Evolutionary conservation across 2,113 vertebrate species (phyloP).

Genomic region (Oriolus oriolus): DNA sequence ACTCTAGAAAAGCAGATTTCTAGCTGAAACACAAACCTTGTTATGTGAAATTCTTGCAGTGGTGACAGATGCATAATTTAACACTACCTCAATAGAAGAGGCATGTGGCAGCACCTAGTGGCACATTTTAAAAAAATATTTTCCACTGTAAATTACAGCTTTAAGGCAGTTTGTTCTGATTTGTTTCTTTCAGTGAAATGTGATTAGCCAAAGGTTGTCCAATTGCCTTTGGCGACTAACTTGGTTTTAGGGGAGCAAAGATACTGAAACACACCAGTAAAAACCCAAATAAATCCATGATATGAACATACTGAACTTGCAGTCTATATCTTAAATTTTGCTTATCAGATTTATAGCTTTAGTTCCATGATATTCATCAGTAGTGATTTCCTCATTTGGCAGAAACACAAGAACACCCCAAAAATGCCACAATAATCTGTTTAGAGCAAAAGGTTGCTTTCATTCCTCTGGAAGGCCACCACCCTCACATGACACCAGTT

Average conservation of each 20-base stretch:
- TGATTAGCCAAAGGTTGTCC: not conserved
- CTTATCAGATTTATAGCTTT: not conserved
- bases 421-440: not conserved
- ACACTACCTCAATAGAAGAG: not conserved
- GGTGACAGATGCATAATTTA: not conserved
- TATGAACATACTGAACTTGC: not conserved
- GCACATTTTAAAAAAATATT: not conserved
- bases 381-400: not conserved
- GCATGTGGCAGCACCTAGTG: slow-evolving; percentile 65
- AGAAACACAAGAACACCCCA: not conserved
- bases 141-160: not conserved
- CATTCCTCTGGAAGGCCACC: not conserved
- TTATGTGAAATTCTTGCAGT: not conserved
- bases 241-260: not conserved
- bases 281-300: not conserved
- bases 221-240: not conserved
- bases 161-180: not conserved
- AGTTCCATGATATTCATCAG: not conserved
- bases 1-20: not conserved
- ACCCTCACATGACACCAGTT: not conserved
- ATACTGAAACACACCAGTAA: not conserved
- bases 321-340: not conserved
- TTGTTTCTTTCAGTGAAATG: not conserved
- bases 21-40: not conserved
- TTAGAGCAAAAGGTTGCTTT: not conserved